phyloP scores from a whole-genome alignment of 2,113 vertebrate genomes.

The Myrmecophaga tridactyla region DNA sequence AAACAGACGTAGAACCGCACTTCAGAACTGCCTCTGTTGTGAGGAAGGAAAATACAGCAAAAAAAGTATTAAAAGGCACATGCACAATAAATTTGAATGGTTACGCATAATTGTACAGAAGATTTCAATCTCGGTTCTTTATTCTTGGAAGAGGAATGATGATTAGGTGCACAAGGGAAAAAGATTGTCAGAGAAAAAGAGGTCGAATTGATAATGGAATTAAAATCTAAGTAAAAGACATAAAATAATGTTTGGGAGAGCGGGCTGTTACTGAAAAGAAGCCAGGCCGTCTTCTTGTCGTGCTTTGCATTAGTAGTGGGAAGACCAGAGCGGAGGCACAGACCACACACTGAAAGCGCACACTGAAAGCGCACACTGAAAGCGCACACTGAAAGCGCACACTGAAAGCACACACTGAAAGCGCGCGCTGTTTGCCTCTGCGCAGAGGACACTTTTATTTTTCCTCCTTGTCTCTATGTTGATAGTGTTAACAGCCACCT shows the following conservation, averaged over 20 bases:
- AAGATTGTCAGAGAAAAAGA: slow-evolving; percentile 69
- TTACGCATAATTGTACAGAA: slow-evolving; percentile 81
- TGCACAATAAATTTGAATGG: slow-evolving; percentile 75
- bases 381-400: no score
- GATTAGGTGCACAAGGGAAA: slow-evolving; percentile 59
- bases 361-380: no score
- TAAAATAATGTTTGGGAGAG: background rate
- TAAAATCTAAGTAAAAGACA: slow-evolving; percentile 49
- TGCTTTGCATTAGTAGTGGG: background rate
- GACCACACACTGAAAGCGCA: background rate
- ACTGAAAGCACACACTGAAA: no score
- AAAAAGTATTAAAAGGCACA: slow-evolving; percentile 78
- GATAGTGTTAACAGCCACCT: background rate
- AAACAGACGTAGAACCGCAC: slow-evolving; percentile 94
- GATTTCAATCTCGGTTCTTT: slow-evolving; percentile 73
- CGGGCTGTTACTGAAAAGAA: background rate
- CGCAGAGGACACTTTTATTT: background rate
- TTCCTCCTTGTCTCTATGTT: slow-evolving; percentile 13
- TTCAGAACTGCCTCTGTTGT: slow-evolving; percentile 86
- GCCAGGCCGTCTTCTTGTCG: slow-evolving; percentile 27
- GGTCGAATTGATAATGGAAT: slow-evolving; percentile 42
- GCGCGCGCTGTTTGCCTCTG: background rate
- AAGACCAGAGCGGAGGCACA: slow-evolving; percentile 40
- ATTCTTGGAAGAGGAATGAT: slow-evolving; percentile 63
- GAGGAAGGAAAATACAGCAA: slow-evolving; percentile 81